Evolutionary conservation across 2,113 vertebrate species (phyloP), one percentile per base, ranked within the genome.

Genomic region (Zosterops lateralis): DNA sequence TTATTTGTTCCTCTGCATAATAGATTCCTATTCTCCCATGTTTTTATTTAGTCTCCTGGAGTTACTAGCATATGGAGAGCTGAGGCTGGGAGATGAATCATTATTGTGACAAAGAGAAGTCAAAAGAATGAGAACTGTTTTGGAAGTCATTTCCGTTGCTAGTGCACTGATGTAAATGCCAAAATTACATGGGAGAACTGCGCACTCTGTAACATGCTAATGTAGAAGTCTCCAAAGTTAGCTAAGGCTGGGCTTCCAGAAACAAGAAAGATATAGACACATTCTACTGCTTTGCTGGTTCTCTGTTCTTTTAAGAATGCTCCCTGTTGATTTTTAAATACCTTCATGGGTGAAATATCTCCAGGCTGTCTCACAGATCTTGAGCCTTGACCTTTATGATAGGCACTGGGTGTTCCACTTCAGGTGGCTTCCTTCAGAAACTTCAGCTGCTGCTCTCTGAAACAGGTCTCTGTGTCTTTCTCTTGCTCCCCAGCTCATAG

Each of bases 41-140:
- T 47, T 92, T 93, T 88, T 53, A 54, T 95, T 86, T 94, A 68
- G 40, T 73, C 44, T 96, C 19, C 57, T 85, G 67, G 29, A 57
- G 26, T 77, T 83, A 71, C 21, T 86, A 80, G 17, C 14, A 32
- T 76, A 36, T 20, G 44, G 51, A 88, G 67, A 79, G 19, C 51
- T 71, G 53, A 83, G 60, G 51, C 66, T 92, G 71, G 70, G 57
- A 68, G 26, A 79, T 94, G 85, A 94, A 65, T 95, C 71, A n/a
- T 61, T 67, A 79, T 53, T 62, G 47, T 84, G 75, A 87, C 65
- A 91, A 90, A 84, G 58, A 87, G 66, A 90, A 83, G 36, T 71
- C 26, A 61, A 45, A 96, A 92, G 51, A 94, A 83, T 17, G 32
- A 90, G 62, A 65, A 74, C 40, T 87, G 28, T 42, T 87, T 76